Evolutionary conservation across 1,140 invertebrate species (phyloP).

Genomic region (Temnothorax nylanderi): DNA sequence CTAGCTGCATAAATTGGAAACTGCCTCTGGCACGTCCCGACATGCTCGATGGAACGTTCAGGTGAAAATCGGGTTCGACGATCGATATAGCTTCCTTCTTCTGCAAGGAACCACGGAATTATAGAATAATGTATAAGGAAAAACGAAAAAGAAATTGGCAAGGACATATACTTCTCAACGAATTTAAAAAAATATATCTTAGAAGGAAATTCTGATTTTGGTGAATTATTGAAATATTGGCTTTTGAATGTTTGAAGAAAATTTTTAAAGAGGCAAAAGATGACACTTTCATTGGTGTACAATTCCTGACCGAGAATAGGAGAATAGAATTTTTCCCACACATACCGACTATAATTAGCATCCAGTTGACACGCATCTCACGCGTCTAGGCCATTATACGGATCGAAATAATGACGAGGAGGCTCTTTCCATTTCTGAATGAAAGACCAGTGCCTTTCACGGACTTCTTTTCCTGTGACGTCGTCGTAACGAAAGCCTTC

Average conservation of each 20-base stretch:
- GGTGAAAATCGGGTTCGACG: background rate
- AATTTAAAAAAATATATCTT: background rate
- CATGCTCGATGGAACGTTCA: background rate
- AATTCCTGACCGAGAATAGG: background rate
- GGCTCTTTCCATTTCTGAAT: constrained; percentile 30
- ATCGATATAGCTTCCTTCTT: constrained; percentile 17
- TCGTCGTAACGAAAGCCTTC: constrained; percentile 1
- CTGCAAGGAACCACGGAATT: background rate
- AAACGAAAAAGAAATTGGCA: background rate
- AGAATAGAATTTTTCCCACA: constrained; percentile 3
- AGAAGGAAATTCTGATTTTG: background rate
- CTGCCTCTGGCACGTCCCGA: background rate
- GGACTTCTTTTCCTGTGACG: constrained; percentile 25
- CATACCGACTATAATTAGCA: constrained; percentile 11
- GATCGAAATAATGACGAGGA: constrained; percentile 19
- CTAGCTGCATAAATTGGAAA: background rate
- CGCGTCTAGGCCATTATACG: background rate
- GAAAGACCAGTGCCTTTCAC: constrained; percentile 40
- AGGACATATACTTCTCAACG: background rate
- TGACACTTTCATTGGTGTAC: background rate
- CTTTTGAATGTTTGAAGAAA: background rate
- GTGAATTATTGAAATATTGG: constrained; percentile 6
- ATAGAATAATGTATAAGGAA: background rate
- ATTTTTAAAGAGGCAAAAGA: background rate
- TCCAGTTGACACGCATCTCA: constrained; percentile 31